These are phyloP conservation scores for Junonia oenone DNA, from an alignment of 2,888 invertebrate genomes.

Conservation along the genomic window DNA sequence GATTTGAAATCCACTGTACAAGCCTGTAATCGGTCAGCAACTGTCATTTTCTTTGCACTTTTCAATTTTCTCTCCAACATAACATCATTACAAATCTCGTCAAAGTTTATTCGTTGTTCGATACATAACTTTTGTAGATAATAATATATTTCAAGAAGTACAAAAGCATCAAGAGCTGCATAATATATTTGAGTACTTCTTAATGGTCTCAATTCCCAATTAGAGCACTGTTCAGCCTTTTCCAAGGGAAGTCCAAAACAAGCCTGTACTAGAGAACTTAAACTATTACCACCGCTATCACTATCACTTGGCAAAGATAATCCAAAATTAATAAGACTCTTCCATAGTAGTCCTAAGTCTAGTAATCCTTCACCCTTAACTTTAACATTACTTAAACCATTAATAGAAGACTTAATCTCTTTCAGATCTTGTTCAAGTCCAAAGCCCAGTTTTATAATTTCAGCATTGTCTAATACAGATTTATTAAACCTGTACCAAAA, in stretches of 20 bases:
- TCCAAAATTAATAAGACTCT: conserved; percentile 52
- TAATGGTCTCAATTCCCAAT: conserved; percentile 92
- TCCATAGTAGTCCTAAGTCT: conserved; percentile 65
- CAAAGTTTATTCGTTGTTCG: conserved; percentile 79
- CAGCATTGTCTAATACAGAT: conserved; percentile 85
- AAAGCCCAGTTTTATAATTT: conserved; percentile 87
- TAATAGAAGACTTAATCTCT: conserved; percentile 64
- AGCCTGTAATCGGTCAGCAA: conserved; percentile 43
- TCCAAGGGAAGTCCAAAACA: conserved; percentile 88
- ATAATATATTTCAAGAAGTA: conserved; percentile 89
- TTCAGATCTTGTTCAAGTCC: conserved; percentile 70
- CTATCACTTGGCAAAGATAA: conserved; percentile 56
- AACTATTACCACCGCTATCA: conserved; percentile 80
- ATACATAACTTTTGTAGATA: conserved; percentile 73
- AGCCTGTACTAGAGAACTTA: conserved; percentile 86
- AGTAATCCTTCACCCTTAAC: conserved; percentile 70
- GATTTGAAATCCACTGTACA: conserved; percentile 34
- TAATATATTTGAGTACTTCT: conserved; percentile 88
- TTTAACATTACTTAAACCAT: conserved; percentile 62
- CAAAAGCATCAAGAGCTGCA: conserved; percentile 93
- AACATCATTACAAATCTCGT: conserved; percentile 81
- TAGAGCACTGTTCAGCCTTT: conserved; percentile 94
- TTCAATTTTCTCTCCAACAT: conserved; percentile 76
- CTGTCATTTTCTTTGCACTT: conserved; percentile 58
- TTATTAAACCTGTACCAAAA: conserved; percentile 84